Percentiles rank a stretch among this genome's conserved stretches.
Evolutionary conservation across 2,113 vertebrate species (phyloP).

Genomic region (Syngnathoides biaculeatus): DNA sequence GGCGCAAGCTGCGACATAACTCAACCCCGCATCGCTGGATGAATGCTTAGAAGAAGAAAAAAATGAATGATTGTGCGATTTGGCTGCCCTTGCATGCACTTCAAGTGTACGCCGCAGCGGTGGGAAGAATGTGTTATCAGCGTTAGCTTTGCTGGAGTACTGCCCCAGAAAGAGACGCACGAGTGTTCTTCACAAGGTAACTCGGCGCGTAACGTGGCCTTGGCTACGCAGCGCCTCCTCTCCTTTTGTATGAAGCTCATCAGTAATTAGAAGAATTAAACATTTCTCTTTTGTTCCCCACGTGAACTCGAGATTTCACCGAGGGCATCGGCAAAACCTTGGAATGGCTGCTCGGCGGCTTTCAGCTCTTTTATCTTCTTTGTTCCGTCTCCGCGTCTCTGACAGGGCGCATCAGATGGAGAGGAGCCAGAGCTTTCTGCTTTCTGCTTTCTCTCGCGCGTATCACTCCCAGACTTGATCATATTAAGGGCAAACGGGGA

Average conservation of each 20-base stretch:
- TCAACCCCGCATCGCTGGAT: constrained; percentile 50
- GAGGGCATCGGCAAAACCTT: constrained; percentile 61
- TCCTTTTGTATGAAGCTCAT: constrained; percentile 58
- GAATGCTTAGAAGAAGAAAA: constrained; percentile 3
- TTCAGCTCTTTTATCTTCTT: constrained; percentile 52
- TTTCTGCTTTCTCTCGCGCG: constrained; percentile 60
- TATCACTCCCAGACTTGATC: constrained; percentile 63
- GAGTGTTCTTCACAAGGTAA: constrained; percentile 44
- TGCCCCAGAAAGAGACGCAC: constrained; percentile 10
- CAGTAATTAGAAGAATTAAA: constrained; percentile 52
- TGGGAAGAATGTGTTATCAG: constrained; percentile 22
- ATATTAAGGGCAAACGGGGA: constrained; percentile 49
- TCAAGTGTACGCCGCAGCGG: constrained; percentile 29
- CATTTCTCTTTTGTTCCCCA: constrained; percentile 57
- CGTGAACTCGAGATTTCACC: constrained; percentile 59
- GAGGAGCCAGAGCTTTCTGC: constrained; percentile 65
- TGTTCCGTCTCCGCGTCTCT: constrained; percentile 58
- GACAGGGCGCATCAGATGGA: constrained; percentile 60
- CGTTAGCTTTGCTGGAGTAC: constrained; percentile 3
- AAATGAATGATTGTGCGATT: constrained; percentile 48
- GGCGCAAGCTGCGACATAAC: constrained; percentile 43
- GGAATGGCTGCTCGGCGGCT: constrained; percentile 39
- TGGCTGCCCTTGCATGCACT: constrained; percentile 39
- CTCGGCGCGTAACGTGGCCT: constrained; percentile 45
- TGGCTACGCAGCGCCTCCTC: constrained; percentile 41